Evolutionary conservation across 2,113 vertebrate genomes (phyloP), one percentile per base, ranked within the genome.

Genomic region (Seriola rivoliana): DNA sequence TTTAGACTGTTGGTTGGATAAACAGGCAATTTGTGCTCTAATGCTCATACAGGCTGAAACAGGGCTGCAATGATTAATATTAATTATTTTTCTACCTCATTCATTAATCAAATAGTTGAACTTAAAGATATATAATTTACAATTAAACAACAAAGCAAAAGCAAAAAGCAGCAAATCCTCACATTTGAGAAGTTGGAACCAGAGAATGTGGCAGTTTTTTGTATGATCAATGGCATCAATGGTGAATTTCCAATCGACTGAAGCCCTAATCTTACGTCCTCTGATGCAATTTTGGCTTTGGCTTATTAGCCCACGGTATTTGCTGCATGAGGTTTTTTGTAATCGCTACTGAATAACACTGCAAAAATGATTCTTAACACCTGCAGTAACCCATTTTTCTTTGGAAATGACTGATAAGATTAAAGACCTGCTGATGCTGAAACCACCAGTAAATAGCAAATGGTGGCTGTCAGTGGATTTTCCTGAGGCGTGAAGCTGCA

Each of bases 401-500:
- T 48, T 69, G 29, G 14, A 55, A 67, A 67, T 71, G 34, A 52
- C 42, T 6, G 23, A 14, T 44, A 3, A 38, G 34, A 82, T 78
- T 67, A 58, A 57, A 71, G 60, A 75, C 14, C 32, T 8, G 57
- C 12, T 48, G 44, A 70, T 36, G 80, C 60, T 36, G 2, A 6
- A 52, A 84, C 50, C 29, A 44, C 32, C 21, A 4, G 57, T 25
- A 68, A 75, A 82, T 32, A 59, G 44, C 78, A 71, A 77, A 78
- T 62, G 57, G 34, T 25, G 32, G 67, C 78, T 84, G 88, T 81
- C 85, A 14, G 38, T 16, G n/a, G 54, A 17, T 59, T 67, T 71
- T 73, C 25, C 50, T 66, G 72, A 81, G 40, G 72, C 46, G 16
- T 73, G 79, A 85, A 46, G 71, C 76, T 86, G 62, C 78, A 71